Percentiles rank a stretch among this genome's conserved stretches.
These are phyloP conservation scores for Arnoldichthys spilopterus DNA, from an alignment of 2,797 vertebrate species.

Conservation along the genomic window DNA sequence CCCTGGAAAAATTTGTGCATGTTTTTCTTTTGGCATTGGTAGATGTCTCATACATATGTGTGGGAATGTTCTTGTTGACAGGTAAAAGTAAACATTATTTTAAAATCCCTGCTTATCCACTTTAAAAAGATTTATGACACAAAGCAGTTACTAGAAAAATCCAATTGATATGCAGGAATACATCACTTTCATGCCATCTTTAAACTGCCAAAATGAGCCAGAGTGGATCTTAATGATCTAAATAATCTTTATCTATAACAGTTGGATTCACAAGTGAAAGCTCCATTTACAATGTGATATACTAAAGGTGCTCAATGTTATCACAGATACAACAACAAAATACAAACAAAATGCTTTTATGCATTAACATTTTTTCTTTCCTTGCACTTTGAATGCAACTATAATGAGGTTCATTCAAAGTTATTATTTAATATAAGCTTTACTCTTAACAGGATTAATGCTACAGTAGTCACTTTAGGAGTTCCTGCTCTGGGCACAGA, in stretches of 20 bases:
- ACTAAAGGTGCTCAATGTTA: background rate
- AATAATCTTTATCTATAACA: conserved; percentile 14
- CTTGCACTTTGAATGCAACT: too few species aligned
- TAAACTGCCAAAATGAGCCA: conserved; percentile 12
- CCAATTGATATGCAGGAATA: conserved; percentile 23
- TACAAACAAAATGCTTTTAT: too few species aligned
- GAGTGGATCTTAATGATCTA: background rate
- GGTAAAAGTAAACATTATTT: conserved; percentile 4
- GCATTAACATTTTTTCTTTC: too few species aligned
- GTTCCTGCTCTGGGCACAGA: too few species aligned
- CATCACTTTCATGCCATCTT: conserved; percentile 17
- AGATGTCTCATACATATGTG: background rate
- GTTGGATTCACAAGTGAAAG: conserved; percentile 27
- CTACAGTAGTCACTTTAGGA: too few species aligned
- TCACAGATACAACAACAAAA: too few species aligned
- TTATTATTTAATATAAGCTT: too few species aligned
- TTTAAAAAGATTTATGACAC: conserved; percentile 13
- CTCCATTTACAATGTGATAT: background rate
- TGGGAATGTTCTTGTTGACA: background rate
- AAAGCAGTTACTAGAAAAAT: conserved; percentile 17
- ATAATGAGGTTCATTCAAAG: too few species aligned
- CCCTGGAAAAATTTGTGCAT: background rate
- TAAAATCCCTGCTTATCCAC: conserved; percentile 20
- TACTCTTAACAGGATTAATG: too few species aligned
- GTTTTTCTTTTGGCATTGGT: background rate